Evolutionary conservation across 2,113 vertebrate genomes (phyloP), one percentile per base, ranked within the genome.

Genomic region (Miniopterus natalensis): DNA sequence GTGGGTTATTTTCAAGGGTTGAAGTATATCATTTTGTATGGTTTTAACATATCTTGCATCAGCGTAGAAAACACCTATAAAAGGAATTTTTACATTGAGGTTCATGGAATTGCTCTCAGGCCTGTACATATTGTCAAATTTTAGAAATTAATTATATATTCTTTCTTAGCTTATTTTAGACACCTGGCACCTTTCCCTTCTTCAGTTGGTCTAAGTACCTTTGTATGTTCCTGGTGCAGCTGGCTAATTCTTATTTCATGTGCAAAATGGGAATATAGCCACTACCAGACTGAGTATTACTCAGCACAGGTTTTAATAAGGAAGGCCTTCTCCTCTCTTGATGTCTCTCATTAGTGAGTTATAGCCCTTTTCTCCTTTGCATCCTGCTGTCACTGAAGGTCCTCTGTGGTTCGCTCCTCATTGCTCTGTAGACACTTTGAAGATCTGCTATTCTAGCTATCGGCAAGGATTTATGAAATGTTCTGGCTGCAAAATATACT

Each of bases 191-290:
- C 31, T 65, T 27, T 87, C 9, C 80, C 25, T 66, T 78, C 63
- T 91, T 78, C 66, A 31, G 6, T 59, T 83, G 25, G 45, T 63
- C 59, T 55, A 31, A 53, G 6, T 63, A 81, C 40, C 40, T 85
- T 85, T 94, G 20, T 36, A 9, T 25, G 0, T 94, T 84, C 73
- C 47, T 90, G 45, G 20, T 21, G 5, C 14, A 57, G 13, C n/a
- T 90, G 51, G 40, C 45, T 65, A 74, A 40, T 90, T 96, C 55
- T 86, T 27, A 11, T 73, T 90, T 92, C 89, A 88, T 47, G 10
- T n/a, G 84, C 42, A 79, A 59, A 74, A 36, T 90, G 68, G 51
- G 55, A 83, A 65, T 70, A 53, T 80, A 47, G 57, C 75, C 68
- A 70, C 73, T 53, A 6, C 14, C 23, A 42, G 23, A 17, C 45